Conservation (phyloP, 2,797 vertebrate genomes). For the Tolypeutes matacus region DNA sequence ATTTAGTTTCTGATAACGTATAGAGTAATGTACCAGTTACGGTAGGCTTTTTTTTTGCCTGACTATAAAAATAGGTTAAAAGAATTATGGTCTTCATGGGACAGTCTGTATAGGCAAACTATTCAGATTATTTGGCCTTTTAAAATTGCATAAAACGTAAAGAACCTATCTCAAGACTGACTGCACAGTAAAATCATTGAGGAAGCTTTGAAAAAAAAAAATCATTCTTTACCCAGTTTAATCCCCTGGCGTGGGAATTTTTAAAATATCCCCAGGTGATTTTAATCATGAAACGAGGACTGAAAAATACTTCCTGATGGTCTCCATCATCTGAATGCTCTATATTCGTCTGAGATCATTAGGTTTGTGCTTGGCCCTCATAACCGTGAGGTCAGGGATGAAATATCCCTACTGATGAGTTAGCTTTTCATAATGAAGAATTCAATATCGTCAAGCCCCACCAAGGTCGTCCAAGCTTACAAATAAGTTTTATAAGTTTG, state of each 20-base stretch:
- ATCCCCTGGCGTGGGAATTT: not conserved
- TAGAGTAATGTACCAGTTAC: not conserved
- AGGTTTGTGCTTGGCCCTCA: not conserved
- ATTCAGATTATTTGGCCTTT: not conserved
- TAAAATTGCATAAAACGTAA: not conserved
- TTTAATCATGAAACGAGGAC: not conserved
- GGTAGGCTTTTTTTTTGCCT: not conserved
- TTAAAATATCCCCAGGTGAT: not conserved
- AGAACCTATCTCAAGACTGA: not conserved
- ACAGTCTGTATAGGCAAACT: not conserved
- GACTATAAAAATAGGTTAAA: not conserved
- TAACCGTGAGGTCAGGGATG: not conserved
- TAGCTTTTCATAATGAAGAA: constrained; percentile 1
- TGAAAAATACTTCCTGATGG: not conserved
- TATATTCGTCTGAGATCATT: not conserved
- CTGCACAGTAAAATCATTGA: not conserved
- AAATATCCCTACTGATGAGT: not conserved
- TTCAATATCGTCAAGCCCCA: not conserved
- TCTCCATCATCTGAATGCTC: not conserved
- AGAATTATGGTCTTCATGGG: not conserved
- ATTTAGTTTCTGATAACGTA: constrained; percentile 32
- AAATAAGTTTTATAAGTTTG: not conserved
- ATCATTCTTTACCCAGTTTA: not conserved
- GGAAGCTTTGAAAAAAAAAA: not conserved
- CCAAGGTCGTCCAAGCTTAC: not conserved